These are phyloP conservation scores for Tyria jacobaeae DNA, from an alignment of 2,888 invertebrate species.

Conservation along the genomic window DNA sequence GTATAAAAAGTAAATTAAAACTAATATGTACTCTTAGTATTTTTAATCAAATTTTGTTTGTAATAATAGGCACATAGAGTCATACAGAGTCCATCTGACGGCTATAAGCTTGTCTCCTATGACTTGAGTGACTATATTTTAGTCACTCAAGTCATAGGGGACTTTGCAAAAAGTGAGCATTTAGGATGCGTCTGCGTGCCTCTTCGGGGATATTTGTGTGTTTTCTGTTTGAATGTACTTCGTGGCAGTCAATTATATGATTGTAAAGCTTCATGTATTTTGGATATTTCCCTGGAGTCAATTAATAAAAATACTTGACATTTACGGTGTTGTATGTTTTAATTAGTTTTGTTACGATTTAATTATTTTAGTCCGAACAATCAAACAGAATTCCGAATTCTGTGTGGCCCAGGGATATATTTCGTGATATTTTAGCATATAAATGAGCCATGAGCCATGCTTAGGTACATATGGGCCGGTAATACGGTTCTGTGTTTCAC, in stretches of 20 bases:
- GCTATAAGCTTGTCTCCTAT: too few species aligned
- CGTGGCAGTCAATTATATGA: not conserved
- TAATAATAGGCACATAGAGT: too few species aligned
- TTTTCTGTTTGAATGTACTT: not conserved
- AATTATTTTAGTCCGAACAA: not conserved
- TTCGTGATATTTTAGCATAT: not conserved
- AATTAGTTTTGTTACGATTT: constrained; percentile 1
- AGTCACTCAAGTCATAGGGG: too few species aligned
- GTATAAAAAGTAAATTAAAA: not conserved
- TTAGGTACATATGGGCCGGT: too few species aligned
- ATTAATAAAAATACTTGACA: not conserved
- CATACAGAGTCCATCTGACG: too few species aligned
- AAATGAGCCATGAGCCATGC: too few species aligned
- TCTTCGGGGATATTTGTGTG: too few species aligned
- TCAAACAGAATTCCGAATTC: not conserved
- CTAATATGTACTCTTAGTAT: not conserved
- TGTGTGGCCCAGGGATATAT: not conserved
- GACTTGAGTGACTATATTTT: too few species aligned
- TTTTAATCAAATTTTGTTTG: too few species aligned
- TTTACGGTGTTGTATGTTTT: constrained; percentile 1
- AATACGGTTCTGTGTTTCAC: too few species aligned
- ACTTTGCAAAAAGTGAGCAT: too few species aligned
- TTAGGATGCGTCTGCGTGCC: too few species aligned
- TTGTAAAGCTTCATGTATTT: not conserved
- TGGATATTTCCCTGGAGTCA: not conserved